Percentiles rank a stretch among this genome's conserved stretches.
These are phyloP conservation scores for Pyrocephalus nanus DNA, from an alignment of 2,797 vertebrate species.

Conservation along the genomic window DNA sequence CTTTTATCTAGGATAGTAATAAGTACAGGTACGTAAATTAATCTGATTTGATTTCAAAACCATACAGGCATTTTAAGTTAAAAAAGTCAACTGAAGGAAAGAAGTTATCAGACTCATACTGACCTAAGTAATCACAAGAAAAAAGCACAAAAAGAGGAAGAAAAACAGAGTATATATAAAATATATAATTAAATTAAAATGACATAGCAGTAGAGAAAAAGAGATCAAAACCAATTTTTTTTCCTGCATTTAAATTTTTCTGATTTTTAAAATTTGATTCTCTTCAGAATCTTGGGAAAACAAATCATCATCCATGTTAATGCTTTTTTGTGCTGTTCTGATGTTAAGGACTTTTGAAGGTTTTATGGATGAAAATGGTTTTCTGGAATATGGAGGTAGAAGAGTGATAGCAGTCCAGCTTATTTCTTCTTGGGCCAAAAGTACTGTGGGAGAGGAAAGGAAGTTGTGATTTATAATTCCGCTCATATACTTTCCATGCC, in stretches of 20 bases:
- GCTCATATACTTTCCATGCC: neutral
- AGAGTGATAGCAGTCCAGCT: neutral
- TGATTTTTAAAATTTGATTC: neutral
- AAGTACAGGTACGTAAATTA: neutral
- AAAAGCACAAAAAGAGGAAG: neutral
- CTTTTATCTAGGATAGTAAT: neutral
- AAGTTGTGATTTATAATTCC: neutral
- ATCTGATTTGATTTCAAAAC: neutral
- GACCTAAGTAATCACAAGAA: neutral
- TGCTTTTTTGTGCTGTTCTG: neutral
- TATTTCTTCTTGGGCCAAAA: neutral
- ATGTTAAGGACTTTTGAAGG: neutral
- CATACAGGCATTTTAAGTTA: neutral
- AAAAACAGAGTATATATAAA: neutral
- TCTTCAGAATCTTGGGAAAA: neutral
- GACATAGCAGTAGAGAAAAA: neutral
- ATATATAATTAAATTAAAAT: neutral
- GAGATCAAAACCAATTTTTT: neutral
- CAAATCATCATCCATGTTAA: neutral
- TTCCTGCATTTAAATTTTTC: neutral
- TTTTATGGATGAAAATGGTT: neutral
- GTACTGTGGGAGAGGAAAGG: neutral
- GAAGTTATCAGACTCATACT: neutral
- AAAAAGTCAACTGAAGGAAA: neutral
- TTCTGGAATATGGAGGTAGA: neutral